Base-by-base conservation (phyloP, 2,113 vertebrate species). In the Barnardius zonarius region DNA sequence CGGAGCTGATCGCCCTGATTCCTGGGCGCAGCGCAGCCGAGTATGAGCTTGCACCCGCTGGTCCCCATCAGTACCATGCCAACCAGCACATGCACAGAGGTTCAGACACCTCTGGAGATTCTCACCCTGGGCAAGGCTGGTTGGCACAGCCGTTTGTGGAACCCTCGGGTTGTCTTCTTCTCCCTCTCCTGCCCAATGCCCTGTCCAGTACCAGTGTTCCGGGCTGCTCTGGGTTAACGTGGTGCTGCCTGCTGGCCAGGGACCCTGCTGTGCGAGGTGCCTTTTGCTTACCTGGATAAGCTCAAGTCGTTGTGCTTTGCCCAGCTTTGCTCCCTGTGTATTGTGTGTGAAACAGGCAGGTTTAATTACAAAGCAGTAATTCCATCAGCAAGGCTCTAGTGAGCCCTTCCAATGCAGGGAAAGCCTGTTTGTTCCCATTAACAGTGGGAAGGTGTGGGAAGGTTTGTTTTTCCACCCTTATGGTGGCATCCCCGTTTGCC, bases 1-100 rank as follows among this genome's bases (percentile, higher is more conserved):
- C 7, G 19, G 30, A 27, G 37, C 66, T 23, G 52, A 6, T 48
- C 2, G 1, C 27, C 20, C 33, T 30, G 0, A 0, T 13, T 57
- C 14, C 48, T 2, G 39, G 2, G 39, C 24, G 17, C 8, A 0
- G 3, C 3, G 41, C 64, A 19, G 13, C 30, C 5, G 23, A 9
- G 1, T 6, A 11, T 13, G n/a, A 22, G 51, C 13, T 6, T 11
- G 68, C 39, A 15, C 39, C 63, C 23, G 0, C 44, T 9, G 72
- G 2, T 13, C 61, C 82, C 17, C 1, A 25, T 7, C 27, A 3
- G 17, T 11, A 5, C 11, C 11, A 10, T 15, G 75, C 73, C 11
- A 6, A 7, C 10, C 16, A 3, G 4, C 19, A 1, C 5, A 11
- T 10, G n/a, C 25, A 2, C 17, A 6, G 8, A 23, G 55, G 22